Evolutionary conservation across 2,113 vertebrate genomes (phyloP).

Genomic region (Catagonus wagneri): DNA sequence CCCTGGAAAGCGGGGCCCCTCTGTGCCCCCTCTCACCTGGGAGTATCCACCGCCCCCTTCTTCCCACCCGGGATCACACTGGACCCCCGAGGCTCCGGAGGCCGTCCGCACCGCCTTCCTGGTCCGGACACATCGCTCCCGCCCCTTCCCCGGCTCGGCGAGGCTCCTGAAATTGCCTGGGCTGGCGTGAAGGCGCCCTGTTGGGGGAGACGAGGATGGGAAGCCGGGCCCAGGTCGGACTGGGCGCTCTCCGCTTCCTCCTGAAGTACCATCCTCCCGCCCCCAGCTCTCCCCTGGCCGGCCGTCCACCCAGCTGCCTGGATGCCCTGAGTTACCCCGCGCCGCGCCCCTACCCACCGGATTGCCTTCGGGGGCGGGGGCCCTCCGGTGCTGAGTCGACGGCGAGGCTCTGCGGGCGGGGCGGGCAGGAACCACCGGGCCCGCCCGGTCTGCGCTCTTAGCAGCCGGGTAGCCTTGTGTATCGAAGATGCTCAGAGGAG

Average conservation of each 20-base stretch:
- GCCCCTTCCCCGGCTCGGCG: background rate
- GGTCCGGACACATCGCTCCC: background rate
- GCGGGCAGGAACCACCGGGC: background rate
- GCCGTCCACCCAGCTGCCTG: background rate
- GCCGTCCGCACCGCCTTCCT: background rate
- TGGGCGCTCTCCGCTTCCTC: background rate
- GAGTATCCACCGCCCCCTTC: background rate
- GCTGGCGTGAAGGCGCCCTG: accelerated
- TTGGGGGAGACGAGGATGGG: background rate
- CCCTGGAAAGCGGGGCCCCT: background rate
- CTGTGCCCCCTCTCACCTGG: background rate
- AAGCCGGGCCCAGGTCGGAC: background rate
- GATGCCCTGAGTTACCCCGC: background rate
- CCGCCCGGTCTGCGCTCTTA: background rate
- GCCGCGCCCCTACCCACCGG: conserved; percentile 62
- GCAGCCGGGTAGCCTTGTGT: background rate
- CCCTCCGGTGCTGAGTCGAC: background rate
- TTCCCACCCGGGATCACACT: background rate
- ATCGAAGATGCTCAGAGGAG: conserved; percentile 59
- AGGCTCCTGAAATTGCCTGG: background rate
- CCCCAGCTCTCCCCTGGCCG: accelerated
- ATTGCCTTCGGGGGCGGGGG: background rate
- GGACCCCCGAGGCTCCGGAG: background rate
- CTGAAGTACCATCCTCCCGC: background rate
- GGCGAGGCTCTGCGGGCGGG: background rate